Evolutionary conservation across 2,113 vertebrate genomes (phyloP).

Genomic region (Lathamus discolor): DNA sequence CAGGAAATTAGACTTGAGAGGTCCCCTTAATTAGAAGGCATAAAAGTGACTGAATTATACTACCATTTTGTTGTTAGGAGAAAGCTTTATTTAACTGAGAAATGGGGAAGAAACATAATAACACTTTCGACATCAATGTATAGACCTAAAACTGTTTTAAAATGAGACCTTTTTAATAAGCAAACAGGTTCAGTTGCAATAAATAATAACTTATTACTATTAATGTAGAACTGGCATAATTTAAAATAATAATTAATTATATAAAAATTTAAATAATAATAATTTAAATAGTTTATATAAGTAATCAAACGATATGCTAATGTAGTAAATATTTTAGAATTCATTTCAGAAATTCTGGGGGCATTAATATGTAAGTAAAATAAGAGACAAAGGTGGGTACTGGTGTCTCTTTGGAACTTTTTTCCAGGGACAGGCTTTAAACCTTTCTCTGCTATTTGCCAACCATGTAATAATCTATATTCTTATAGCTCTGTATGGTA

Average conservation of each 20-base stretch:
- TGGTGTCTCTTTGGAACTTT: neutral
- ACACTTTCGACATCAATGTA: neutral
- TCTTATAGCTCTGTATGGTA: neutral
- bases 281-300: neutral
- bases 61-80: neutral
- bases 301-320: neutral
- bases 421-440: neutral
- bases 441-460: neutral
- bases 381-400: neutral
- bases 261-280: neutral
- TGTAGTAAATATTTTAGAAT: neutral
- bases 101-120: neutral
- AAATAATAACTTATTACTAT: neutral
- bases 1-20: slow-evolving; percentile 24
- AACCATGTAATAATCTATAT: neutral
- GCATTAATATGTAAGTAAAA: neutral
- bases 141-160: neutral
- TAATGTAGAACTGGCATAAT: neutral
- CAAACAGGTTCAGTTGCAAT: neutral
- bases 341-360: neutral
- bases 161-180: neutral
- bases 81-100: neutral
- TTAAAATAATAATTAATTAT: neutral
- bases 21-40: slow-evolving; percentile 26
- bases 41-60: neutral